Evolutionary conservation across 2,113 vertebrate species (phyloP).

Genomic region (Pseudorectes ferrugineus): DNA sequence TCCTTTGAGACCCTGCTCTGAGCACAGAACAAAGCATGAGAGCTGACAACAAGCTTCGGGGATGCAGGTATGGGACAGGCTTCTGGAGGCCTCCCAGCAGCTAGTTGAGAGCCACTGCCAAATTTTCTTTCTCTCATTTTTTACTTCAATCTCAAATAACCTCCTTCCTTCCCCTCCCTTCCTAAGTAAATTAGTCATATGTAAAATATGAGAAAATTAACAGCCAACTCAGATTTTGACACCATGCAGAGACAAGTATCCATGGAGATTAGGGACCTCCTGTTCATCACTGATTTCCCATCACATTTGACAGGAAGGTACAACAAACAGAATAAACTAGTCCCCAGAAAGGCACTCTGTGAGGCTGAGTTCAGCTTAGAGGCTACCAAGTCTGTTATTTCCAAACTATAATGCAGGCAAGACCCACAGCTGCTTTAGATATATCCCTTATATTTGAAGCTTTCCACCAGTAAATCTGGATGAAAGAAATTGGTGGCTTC

Average conservation of each 20-base stretch:
- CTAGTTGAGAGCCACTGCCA: not conserved
- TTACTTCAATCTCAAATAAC: not conserved
- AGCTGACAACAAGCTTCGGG: not conserved
- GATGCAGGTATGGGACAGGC: not conserved
- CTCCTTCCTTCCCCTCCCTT: not conserved
- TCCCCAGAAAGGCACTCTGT: not conserved
- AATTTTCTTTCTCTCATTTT: not conserved
- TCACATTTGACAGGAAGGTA: not conserved
- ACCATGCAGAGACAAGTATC: conserved; percentile 1
- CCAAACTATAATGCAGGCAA: not conserved
- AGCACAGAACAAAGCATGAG: not conserved
- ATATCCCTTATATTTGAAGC: not conserved
- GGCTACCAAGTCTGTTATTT: not conserved
- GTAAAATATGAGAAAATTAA: conserved; percentile 13
- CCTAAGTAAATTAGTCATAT: not conserved
- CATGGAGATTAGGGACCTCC: conserved; percentile 5
- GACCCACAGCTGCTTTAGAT: not conserved
- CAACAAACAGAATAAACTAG: not conserved
- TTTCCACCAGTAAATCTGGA: not conserved
- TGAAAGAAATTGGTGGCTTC: not conserved
- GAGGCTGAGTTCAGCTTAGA: not conserved
- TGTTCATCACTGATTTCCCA: conserved; percentile 4
- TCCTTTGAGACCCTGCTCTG: not conserved
- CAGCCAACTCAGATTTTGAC: conserved; percentile 13
- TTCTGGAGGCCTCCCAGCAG: not conserved